Evolutionary conservation across 2,797 vertebrate genomes (phyloP).

Genomic region (Fistularia commersonii): DNA sequence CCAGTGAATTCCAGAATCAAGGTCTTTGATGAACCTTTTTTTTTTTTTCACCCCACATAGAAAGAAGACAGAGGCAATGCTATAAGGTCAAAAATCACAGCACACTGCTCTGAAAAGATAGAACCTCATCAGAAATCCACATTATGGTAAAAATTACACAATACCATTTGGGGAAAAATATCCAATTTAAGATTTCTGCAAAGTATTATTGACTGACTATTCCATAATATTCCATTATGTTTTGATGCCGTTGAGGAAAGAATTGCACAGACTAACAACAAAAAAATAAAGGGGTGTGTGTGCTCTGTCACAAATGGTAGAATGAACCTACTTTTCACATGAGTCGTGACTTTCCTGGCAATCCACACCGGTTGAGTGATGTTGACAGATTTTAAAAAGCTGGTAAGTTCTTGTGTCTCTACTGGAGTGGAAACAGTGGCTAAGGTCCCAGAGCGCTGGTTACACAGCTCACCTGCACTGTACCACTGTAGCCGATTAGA

Average conservation of each 20-base stretch:
- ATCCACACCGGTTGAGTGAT: conserved; percentile 76
- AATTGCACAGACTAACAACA: neutral
- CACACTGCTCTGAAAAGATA: conserved; percentile 24
- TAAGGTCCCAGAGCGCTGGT: conserved; percentile 58
- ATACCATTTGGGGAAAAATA: too few species aligned
- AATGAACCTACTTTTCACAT: conserved; percentile 58
- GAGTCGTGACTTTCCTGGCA: conserved; percentile 42
- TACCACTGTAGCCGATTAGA: conserved; percentile 58
- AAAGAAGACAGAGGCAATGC: conserved; percentile 14
- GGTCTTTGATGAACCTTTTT: conserved; percentile 43
- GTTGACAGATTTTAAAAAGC: conserved; percentile 70
- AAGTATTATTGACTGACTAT: too few species aligned
- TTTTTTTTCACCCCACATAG: conserved; percentile 26
- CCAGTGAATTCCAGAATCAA: conserved; percentile 65
- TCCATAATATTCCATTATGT: too few species aligned
- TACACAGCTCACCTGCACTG: conserved; percentile 53
- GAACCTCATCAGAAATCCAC: conserved; percentile 25
- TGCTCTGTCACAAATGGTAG: conserved; percentile 9
- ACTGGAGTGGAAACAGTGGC: conserved; percentile 42
- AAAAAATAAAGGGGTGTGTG: conserved; percentile 7
- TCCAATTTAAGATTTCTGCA: too few species aligned
- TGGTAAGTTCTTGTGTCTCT: conserved; percentile 56
- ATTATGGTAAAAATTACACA: conserved; percentile 2
- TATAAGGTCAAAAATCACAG: conserved; percentile 15
- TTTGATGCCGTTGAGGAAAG: too few species aligned